phyloP scores from a whole-genome alignment of 2,797 vertebrate genomes.

The Bufotes viridis region DNA sequence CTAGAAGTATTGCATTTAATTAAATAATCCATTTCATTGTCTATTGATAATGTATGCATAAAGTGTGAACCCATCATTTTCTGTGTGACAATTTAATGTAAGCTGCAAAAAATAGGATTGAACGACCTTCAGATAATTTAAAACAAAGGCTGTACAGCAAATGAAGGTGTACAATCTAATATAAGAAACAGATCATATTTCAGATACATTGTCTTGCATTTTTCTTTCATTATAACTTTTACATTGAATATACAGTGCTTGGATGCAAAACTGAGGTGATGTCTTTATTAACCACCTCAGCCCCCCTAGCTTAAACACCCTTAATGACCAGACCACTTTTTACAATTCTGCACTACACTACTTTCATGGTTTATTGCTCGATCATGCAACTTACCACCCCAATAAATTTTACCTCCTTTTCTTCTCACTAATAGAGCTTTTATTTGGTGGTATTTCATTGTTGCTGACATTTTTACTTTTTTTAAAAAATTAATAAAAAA shows the following conservation, averaged over 20 bases:
- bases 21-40: constrained; percentile 22
- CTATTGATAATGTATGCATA: constrained; percentile 14
- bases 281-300: no score
- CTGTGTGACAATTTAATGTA: constrained; percentile 30
- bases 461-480: no score
- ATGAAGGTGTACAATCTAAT: constrained; percentile 45
- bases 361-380: no score
- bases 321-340: no score
- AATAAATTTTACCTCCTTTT: no score
- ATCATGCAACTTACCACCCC: no score
- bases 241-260: constrained; percentile 34
- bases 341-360: no score
- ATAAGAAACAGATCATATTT: constrained; percentile 50
- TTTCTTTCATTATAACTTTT: constrained; percentile 43
- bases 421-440: no score
- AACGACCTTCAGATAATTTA: constrained; percentile 54
- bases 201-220: constrained; percentile 49
- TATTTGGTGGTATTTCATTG: no score
- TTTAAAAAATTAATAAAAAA: no score
- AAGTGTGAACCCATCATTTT: constrained; percentile 29
- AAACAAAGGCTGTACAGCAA: constrained; percentile 43
- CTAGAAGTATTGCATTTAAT: constrained; percentile 21
- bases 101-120: constrained; percentile 8
- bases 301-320: no score
- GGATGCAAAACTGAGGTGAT: constrained; percentile 32